Evolutionary conservation across 2,888 invertebrate species (phyloP).

Genomic region (Eueremaeus valkanovi): DNA sequence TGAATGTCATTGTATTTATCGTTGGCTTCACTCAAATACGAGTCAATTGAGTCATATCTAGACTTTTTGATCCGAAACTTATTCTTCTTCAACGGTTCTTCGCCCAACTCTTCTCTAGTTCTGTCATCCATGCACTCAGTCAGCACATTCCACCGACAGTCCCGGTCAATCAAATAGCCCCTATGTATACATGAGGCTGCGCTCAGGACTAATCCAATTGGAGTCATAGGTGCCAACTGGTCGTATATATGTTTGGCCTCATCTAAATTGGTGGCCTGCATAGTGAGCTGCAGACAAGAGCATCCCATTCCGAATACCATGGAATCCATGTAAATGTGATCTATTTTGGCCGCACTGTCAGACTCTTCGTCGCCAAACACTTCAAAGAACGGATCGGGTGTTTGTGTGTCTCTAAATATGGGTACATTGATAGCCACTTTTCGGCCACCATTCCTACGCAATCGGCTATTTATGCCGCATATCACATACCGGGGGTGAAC

Average conservation of each 20-base stretch:
- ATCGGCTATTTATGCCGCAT: conserved; percentile 84
- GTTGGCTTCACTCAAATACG: conserved; percentile 84
- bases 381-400: conserved; percentile 71
- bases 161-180: conserved; percentile 88
- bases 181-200: conserved; percentile 94
- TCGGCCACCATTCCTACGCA: conserved; percentile 82
- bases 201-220: conserved; percentile 93
- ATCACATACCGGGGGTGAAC: conserved; percentile 86
- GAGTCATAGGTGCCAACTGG: conserved; percentile 92
- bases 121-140: conserved; percentile 93
- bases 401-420: conserved; percentile 83
- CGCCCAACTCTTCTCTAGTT: conserved; percentile 74
- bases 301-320: conserved; percentile 99
- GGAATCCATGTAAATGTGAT: conserved; percentile 96
- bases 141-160: conserved; percentile 97
- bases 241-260: conserved; percentile 96
- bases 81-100: conserved; percentile 25
- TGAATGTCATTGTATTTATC: conserved; percentile 91
- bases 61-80: conserved; percentile 80
- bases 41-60: conserved; percentile 95
- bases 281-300: conserved; percentile 91
- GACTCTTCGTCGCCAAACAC: conserved; percentile 61
- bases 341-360: conserved; percentile 66
- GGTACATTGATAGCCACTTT: conserved; percentile 96
- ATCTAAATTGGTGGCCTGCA: conserved; percentile 91